These are phyloP conservation scores for Zygogramma bicolorata DNA, from an alignment of 2,888 invertebrate species.

Conservation along the genomic window DNA sequence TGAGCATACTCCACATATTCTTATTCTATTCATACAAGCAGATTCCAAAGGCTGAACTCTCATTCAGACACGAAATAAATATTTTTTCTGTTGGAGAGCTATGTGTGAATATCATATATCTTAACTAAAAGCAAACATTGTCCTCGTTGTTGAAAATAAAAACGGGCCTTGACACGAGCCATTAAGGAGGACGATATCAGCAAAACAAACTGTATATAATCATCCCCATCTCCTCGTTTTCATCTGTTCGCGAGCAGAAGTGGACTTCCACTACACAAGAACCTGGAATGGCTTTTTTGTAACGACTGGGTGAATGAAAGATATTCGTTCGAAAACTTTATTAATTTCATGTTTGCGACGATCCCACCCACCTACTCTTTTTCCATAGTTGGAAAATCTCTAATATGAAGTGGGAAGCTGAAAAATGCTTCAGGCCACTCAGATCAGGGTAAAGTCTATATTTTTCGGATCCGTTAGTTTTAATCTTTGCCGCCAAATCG, in stretches of 20 bases:
- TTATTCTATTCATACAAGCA: neutral
- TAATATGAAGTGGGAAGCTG: no score
- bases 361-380: neutral
- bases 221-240: constrained; percentile 34
- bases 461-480: no score
- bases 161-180: constrained; percentile 46
- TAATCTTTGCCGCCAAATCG: no score
- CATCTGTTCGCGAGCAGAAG: constrained; percentile 23
- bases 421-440: no score
- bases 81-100: constrained; percentile 16
- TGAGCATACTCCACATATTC: neutral
- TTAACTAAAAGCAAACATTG: constrained; percentile 37
- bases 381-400: neutral
- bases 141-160: constrained; percentile 36
- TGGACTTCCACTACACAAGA: constrained; percentile 17
- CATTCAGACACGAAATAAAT: constrained; percentile 1
- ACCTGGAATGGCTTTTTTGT: constrained; percentile 13
- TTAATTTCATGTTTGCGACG: neutral
- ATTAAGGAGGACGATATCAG: constrained; percentile 50
- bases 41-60: constrained; percentile 15
- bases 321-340: neutral
- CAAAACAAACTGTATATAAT: constrained; percentile 45
- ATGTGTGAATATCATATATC: constrained; percentile 36
- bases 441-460: no score
- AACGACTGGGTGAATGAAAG: neutral